Conservation (phyloP, 2,113 vertebrate species). For the Microcebus griseorufus region DNA sequence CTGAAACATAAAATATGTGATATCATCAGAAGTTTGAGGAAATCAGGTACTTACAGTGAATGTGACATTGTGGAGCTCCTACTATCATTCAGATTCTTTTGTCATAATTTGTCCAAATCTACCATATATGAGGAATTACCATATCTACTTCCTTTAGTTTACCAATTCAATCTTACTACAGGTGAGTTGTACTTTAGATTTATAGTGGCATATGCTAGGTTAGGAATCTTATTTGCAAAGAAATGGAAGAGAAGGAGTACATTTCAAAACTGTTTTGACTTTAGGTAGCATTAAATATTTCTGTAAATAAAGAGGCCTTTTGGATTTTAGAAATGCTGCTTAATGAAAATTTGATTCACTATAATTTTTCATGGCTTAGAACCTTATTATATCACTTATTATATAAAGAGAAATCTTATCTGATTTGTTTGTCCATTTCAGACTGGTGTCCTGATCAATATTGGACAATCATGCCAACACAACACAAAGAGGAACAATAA, state of each 20-base stretch:
- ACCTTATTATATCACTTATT: background rate
- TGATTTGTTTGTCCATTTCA: background rate
- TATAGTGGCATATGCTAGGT: background rate
- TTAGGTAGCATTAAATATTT: background rate
- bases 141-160: background rate
- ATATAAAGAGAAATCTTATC: background rate
- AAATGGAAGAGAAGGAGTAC: background rate
- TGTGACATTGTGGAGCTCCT: background rate
- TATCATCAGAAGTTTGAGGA: background rate
- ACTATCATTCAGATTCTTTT: background rate
- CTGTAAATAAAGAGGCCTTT: background rate
- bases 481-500: background rate
- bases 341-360: background rate
- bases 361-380: background rate
- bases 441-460: background rate
- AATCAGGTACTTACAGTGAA: background rate
- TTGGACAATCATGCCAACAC: background rate
- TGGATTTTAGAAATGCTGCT: background rate
- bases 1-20: background rate
- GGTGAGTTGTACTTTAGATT: background rate
- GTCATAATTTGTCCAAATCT: background rate
- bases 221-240: background rate
- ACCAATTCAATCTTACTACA: background rate
- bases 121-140: background rate
- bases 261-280: background rate